Conservation (phyloP, 2,113 vertebrate species). For the Tinamus guttatus region DNA sequence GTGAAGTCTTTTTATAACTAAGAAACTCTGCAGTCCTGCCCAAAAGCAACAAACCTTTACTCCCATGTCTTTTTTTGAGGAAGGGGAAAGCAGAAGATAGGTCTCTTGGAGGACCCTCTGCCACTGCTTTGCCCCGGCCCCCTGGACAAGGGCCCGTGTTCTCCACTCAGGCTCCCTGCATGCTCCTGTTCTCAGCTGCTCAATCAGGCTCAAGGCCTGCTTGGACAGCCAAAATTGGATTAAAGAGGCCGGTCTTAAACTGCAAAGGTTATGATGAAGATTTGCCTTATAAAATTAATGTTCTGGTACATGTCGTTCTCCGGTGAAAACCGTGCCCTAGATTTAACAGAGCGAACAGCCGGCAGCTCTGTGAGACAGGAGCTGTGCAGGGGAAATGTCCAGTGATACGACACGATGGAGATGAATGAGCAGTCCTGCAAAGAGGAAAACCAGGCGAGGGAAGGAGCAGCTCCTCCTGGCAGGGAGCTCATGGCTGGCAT, state of each 20-base stretch:
- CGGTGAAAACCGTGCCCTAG: conserved; percentile 43
- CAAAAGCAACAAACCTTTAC: too few species aligned
- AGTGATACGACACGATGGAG: neutral
- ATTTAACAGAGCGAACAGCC: conserved; percentile 27
- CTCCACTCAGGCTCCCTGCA: neutral
- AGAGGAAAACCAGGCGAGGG: neutral
- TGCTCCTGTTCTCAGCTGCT: accelerated
- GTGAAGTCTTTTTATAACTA: too few species aligned
- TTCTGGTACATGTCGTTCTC: conserved; percentile 15
- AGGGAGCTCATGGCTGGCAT: neutral
- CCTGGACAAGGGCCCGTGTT: neutral
- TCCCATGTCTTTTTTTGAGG: too few species aligned
- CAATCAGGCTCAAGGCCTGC: neutral
- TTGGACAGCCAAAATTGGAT: accelerated
- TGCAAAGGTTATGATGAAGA: too few species aligned
- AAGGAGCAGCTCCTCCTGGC: neutral
- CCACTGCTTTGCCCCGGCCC: neutral
- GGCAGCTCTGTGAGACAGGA: neutral
- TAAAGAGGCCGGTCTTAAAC: neutral
- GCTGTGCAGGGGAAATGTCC: neutral
- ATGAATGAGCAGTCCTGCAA: neutral
- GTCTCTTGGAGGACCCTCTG: neutral
- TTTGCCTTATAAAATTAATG: neutral
- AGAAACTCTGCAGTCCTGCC: too few species aligned
- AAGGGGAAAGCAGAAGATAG: too few species aligned